Percentiles rank a stretch among this genome's conserved stretches.
Conservation (phyloP, 1,140 invertebrate genomes). For the Eriosoma lanigerum region DNA sequence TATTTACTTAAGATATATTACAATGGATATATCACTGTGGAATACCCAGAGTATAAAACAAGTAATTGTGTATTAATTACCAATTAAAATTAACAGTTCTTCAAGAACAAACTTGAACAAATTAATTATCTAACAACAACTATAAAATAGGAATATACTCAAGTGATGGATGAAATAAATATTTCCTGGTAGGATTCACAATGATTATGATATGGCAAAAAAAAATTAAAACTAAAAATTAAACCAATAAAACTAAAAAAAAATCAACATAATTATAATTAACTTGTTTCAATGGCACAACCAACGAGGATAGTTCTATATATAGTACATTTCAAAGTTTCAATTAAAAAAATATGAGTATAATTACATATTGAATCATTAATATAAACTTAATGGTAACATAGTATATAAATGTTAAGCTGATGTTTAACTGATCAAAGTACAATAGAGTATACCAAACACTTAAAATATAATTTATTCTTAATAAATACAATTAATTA, state of each 20-base stretch:
- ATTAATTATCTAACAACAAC: constrained; percentile 18
- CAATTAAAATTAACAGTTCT: not conserved
- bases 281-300: constrained; percentile 9
- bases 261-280: not conserved
- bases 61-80: too few species aligned
- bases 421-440: not conserved
- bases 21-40: too few species aligned
- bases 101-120: not conserved
- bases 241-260: not conserved
- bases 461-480: not conserved
- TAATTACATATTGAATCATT: not conserved
- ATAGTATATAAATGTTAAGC: constrained; percentile 31
- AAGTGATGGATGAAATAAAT: not conserved
- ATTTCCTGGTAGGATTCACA: not conserved
- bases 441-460: not conserved
- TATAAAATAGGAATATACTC: constrained; percentile 28
- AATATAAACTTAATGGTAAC: not conserved
- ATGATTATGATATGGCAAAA: not conserved
- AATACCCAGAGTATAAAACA: too few species aligned
- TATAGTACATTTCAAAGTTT: not conserved
- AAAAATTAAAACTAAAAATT: not conserved
- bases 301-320: not conserved
- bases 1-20: too few species aligned
- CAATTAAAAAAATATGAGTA: not conserved
- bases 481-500: not conserved